Evolutionary conservation across 2,113 vertebrate genomes (phyloP), one percentile per base, ranked within the genome.

Genomic region (Diadophis punctatus): DNA sequence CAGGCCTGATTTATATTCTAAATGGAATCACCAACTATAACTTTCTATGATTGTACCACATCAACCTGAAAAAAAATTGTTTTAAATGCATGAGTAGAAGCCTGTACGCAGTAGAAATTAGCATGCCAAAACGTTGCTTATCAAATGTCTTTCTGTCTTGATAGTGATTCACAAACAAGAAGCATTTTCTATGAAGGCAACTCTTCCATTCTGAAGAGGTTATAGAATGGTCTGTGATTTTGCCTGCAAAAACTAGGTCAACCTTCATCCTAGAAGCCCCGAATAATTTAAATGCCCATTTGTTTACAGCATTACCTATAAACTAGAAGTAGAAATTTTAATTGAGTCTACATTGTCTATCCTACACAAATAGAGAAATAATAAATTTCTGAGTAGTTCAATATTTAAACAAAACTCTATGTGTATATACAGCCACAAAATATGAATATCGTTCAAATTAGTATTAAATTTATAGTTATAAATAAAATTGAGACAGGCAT

Each of bases 271-370:
- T 92, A 43, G 23, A 18, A 58, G 22, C 52, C 39, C 48, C 46
- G 80, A 91, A 55, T 12, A 52, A 87, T 49, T 86, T 27, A 58
- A 87, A 80, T 8, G 27, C 52, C 56, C 94, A 91, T 94, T 95
- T 91, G 60, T 22, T 90, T 20, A 22, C 27, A 12, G 60, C 49
- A 22, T 90, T 88, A 23, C 7, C 30, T 22, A 56, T 52, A 91
- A 93, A 7, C 22, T 56, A 93, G 85, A 68, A 90, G 84, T 0
- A 49, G 10, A 60, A 16, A 63, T 80, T 80, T 80, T 63, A 43
- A 60, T n/a, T 60, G 46, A 48, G 11, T 90, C 63, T 39, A n/a
- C 49, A 16, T 63, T 63, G 7, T 48, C 25, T 51, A 51, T 9
- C 11, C 49, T 46, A 63, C 30, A 90, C 14, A 90, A 48, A 46